These are phyloP conservation scores for Enteromius unitaeniatus DNA, from an alignment of 2,797 vertebrate genomes.

Conservation along the genomic window DNA sequence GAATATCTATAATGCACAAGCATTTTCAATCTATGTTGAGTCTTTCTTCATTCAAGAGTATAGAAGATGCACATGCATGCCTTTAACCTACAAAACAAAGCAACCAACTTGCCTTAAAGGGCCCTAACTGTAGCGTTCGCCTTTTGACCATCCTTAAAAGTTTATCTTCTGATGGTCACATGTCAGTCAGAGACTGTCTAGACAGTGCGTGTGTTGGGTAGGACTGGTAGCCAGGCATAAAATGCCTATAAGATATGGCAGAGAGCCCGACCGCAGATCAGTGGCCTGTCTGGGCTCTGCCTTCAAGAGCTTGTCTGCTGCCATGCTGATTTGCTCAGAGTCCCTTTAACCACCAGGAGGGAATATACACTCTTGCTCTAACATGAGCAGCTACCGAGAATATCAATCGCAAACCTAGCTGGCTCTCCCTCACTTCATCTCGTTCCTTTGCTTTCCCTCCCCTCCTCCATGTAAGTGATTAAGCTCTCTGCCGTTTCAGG, in stretches of 20 bases:
- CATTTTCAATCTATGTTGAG: neutral
- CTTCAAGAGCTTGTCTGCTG: constrained; percentile 33
- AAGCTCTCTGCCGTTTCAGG: constrained; percentile 54
- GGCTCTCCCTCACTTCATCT: constrained; percentile 5
- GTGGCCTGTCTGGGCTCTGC: constrained; percentile 25
- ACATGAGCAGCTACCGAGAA: constrained; percentile 38
- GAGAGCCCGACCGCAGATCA: constrained; percentile 19
- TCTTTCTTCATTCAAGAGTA: neutral
- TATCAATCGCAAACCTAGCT: constrained; percentile 33
- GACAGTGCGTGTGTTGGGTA: constrained; percentile 7
- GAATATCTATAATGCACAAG: neutral
- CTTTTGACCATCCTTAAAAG: neutral
- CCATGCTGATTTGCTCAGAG: constrained; percentile 33
- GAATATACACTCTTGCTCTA: constrained; percentile 29
- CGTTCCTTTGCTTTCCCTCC: constrained; percentile 2
- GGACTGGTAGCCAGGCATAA: constrained; percentile 12
- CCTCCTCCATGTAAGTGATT: constrained; percentile 61
- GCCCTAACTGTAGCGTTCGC: neutral
- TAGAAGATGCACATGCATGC: neutral
- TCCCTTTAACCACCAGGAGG: constrained; percentile 43
- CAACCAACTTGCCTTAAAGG: constrained; percentile 2
- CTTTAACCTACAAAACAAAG: neutral
- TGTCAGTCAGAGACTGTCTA: constrained; percentile 17
- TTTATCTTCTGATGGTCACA: constrained; percentile 21
- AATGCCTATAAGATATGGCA: constrained; percentile 35